phyloP scores from a whole-genome alignment of 35 echinoderm and acorn worm genomes.

The Heliocidaris tuberculata region DNA sequence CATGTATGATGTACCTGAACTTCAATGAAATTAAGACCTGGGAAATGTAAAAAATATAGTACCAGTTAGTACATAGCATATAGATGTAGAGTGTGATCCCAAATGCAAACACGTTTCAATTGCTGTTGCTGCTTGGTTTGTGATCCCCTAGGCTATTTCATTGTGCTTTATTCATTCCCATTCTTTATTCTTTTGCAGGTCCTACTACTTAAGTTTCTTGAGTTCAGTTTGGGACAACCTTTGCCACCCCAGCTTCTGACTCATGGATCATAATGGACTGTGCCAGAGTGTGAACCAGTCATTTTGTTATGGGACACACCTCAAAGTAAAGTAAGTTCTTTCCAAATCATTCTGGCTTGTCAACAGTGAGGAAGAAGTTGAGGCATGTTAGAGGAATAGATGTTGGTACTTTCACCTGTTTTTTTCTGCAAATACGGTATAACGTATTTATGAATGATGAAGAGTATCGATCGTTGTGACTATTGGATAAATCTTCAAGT shows the following conservation, averaged over 20 bases:
- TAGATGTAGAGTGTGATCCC: background rate
- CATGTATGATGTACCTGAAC: background rate
- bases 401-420: background rate
- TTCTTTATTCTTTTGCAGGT: conserved; percentile 25
- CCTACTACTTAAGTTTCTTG: background rate
- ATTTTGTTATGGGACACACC: background rate
- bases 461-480: background rate
- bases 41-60: background rate
- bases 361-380: background rate
- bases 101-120: conserved; percentile 3
- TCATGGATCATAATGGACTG: conserved; percentile 14
- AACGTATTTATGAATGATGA: conserved; percentile 29
- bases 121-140: background rate
- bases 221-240: background rate
- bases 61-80: background rate
- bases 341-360: conserved; percentile 8
- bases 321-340: conserved; percentile 33
- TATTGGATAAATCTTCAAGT: conserved; percentile 13
- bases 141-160: background rate
- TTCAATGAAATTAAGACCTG: background rate
- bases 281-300: conserved; percentile 15
- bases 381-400: background rate
- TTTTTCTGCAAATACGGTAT: background rate
- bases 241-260: background rate
- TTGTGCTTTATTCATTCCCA: background rate